Conservation (phyloP, 2,113 vertebrate species). For the Petrocephalus microphthalmus region DNA sequence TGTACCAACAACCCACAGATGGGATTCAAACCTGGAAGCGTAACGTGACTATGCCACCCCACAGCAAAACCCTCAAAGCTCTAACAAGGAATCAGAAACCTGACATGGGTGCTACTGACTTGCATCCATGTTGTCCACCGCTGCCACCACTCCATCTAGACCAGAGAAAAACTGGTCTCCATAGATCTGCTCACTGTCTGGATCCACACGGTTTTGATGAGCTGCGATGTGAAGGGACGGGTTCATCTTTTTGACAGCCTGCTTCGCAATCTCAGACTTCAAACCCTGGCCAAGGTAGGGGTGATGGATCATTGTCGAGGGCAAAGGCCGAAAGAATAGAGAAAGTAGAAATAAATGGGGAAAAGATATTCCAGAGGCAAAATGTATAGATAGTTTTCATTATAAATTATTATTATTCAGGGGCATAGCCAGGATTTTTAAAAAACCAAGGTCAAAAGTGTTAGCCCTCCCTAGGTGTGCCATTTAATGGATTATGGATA, state of each 20-base stretch:
- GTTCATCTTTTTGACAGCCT: constrained; percentile 64
- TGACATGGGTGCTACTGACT: constrained; percentile 57
- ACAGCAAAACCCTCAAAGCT: background rate
- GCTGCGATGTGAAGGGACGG: constrained; percentile 59
- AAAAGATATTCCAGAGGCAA: background rate
- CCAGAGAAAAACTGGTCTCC: constrained; percentile 61
- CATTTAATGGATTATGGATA: background rate
- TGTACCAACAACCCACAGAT: background rate
- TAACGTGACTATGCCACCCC: background rate
- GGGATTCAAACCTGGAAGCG: background rate
- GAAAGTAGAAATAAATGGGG: background rate
- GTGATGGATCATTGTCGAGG: background rate
- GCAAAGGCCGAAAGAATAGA: background rate
- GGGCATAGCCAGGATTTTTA: background rate
- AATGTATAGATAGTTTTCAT: background rate
- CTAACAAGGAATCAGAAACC: background rate
- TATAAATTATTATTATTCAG: background rate
- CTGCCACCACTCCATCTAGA: constrained; percentile 67
- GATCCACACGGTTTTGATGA: constrained; percentile 62
- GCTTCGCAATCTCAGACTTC: constrained; percentile 69
- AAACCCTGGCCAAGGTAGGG: constrained; percentile 53
- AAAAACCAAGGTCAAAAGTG: background rate
- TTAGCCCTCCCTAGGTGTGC: background rate
- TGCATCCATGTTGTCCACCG: constrained; percentile 75
- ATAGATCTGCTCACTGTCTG: constrained; percentile 63